These are phyloP conservation scores for Temnopleurus reevesii DNA, from an alignment of 53 echinoderm and acorn worm genomes.

Conservation along the genomic window DNA sequence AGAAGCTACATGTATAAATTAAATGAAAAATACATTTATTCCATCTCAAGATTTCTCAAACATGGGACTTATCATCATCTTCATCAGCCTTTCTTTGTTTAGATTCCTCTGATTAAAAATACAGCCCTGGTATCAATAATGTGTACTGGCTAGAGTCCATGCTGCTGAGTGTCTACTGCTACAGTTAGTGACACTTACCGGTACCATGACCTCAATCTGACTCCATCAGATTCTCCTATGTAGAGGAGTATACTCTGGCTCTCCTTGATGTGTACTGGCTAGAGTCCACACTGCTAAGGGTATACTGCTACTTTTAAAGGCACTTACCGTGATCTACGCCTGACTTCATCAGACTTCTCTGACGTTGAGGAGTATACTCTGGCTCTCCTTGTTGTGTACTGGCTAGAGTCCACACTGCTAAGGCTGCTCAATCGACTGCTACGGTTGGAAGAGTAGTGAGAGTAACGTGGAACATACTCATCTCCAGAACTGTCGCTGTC, in stretches of 20 bases:
- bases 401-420: conserved; percentile 69
- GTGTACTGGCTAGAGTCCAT: too few relatives aligned
- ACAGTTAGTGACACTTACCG: conserved; percentile 52
- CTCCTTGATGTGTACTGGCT: conserved; percentile 42
- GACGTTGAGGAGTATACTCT: conserved; percentile 69
- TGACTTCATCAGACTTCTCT: conserved; percentile 57
- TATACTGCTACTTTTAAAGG: conserved; percentile 58
- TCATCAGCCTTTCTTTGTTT: too few relatives aligned
- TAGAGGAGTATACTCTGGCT: conserved; percentile 62
- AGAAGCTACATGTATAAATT: too few relatives aligned
- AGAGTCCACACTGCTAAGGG: conserved; percentile 70
- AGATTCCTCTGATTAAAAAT: too few relatives aligned
- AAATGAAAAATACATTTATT: too few relatives aligned
- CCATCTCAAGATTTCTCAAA: too few relatives aligned
- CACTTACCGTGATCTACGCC: conserved; percentile 52
- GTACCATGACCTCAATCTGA: conserved; percentile 31
- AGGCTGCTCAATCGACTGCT: conserved; percentile 67
- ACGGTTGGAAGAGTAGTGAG: conserved; percentile 66
- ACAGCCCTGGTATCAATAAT: too few relatives aligned
- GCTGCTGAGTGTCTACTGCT: too few relatives aligned
- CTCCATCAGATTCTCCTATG: conserved; percentile 63
- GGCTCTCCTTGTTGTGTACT: conserved; percentile 17
- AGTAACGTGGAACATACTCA: conserved; percentile 62
- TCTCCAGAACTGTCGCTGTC: conserved; percentile 64
- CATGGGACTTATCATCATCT: too few relatives aligned